Base-by-base conservation (phyloP, 2,888 invertebrate genomes). In the Melanotus villosus region DNA sequence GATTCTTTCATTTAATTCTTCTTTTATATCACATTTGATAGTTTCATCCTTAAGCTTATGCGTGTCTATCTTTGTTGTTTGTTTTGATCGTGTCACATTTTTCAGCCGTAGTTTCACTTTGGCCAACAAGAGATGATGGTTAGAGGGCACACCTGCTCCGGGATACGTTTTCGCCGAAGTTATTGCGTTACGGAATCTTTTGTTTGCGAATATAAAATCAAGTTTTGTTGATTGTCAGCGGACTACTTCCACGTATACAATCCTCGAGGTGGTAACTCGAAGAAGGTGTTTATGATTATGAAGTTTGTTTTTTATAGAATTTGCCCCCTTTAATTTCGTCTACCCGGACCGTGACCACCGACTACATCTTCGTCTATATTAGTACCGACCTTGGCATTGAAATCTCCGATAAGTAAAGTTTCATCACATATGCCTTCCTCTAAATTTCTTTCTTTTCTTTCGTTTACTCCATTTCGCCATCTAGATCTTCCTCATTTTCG, bases 171-270 rank as follows among this genome's bases (percentile, higher is more conserved):
- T 75, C 1, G 32, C 64, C 10, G 52, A 52, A 43, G 38, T 69
- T 10, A 76, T 50, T 7, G 66, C 26, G 43, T 74, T 73, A 52
- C 65, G 65, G 64, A 45, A 75, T 58, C 75, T 60, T n/a, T n/a
- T n/a, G n/a, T n/a, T n/a, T n/a, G 77, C 72, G 26, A 73, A 41
- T 4, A 77, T 72, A 47, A 41, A 77, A 57, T 78, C 72, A 30
- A 76, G n/a, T n/a, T n/a, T n/a, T n/a, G n/a, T n/a, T n/a, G n/a
- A 50, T 66, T 70, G 32, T 77, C 72, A 14, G 58, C 63, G 18
- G 74, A 73, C 18, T 73, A 73, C 58, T 64, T 77, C 76, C 76
- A 77, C 9, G 77, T 78, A 43, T 73, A 73, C 30, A 78, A 38
- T 68, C 76, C 36, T 41, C 73, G 50, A 10, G 19, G 54, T 41